Conservation (phyloP, 2,113 vertebrate genomes). For the Phyllostomus hastatus region DNA sequence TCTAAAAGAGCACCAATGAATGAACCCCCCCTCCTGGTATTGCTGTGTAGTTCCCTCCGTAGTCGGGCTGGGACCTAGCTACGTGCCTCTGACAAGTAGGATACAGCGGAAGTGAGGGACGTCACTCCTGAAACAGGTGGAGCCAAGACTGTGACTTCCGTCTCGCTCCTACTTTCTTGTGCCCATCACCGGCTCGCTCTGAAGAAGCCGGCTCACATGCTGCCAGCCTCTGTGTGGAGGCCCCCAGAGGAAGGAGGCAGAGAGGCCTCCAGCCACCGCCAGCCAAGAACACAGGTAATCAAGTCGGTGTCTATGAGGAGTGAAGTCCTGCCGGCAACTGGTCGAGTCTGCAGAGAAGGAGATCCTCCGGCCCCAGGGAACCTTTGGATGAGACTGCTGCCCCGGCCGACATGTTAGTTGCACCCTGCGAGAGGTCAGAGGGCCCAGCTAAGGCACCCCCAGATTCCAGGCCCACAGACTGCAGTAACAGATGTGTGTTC, state of each 20-base stretch:
- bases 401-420: too few species aligned
- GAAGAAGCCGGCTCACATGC: not conserved
- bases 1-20: not conserved
- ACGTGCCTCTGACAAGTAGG: not conserved
- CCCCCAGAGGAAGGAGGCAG: not conserved
- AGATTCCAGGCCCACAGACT: not conserved
- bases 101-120: not conserved
- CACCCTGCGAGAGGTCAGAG: not conserved
- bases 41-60: not conserved
- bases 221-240: not conserved
- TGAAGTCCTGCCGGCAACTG: not conserved
- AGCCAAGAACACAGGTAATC: not conserved
- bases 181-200: not conserved
- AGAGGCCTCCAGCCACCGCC: not conserved
- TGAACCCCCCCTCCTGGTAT: not conserved
- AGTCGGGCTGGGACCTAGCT: not conserved
- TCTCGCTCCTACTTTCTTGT: not conserved
- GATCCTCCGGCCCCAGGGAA: fast-evolving
- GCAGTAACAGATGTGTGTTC: too few species aligned
- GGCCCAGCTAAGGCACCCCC: not conserved
- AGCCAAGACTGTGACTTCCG: not conserved
- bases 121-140: not conserved
- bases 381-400: not conserved
- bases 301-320: not conserved
- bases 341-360: not conserved